These are phyloP conservation scores for Premnoplex brunnescens DNA, from an alignment of 2,797 vertebrate genomes.

Conservation along the genomic window DNA sequence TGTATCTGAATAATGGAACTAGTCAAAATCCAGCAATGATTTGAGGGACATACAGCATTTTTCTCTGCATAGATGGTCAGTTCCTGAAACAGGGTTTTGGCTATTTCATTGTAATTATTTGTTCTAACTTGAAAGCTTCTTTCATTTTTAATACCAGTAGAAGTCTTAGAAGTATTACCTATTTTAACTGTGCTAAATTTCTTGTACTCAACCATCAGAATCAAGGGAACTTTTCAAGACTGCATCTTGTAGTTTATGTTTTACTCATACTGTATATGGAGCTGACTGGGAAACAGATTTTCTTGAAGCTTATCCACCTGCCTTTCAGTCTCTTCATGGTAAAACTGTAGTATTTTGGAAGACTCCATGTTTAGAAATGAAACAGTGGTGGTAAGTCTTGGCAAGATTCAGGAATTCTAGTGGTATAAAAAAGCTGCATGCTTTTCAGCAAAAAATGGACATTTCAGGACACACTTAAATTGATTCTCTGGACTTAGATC, in stretches of 20 bases:
- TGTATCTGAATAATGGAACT: neutral
- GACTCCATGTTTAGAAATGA: neutral
- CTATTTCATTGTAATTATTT: neutral
- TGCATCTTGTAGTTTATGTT: neutral
- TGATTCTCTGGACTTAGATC: constrained; percentile 22
- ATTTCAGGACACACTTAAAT: neutral
- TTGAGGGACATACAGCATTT: neutral
- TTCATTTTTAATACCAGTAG: neutral
- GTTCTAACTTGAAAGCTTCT: neutral
- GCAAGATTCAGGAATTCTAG: neutral
- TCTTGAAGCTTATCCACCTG: neutral
- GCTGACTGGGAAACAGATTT: constrained; percentile 28
- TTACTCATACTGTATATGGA: neutral
- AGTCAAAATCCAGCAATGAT: neutral
- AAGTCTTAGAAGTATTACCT: neutral
- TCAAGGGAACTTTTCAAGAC: neutral
- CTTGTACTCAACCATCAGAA: neutral
- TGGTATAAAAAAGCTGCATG: neutral
- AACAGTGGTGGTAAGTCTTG: neutral
- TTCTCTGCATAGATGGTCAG: neutral
- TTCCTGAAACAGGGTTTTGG: neutral
- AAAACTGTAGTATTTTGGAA: constrained; percentile 45
- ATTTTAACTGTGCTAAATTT: neutral
- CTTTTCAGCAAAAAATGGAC: neutral
- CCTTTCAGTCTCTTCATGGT: neutral